Base-by-base conservation (phyloP, 1,140 invertebrate genomes). In the Leptinotarsa lineolata region DNA sequence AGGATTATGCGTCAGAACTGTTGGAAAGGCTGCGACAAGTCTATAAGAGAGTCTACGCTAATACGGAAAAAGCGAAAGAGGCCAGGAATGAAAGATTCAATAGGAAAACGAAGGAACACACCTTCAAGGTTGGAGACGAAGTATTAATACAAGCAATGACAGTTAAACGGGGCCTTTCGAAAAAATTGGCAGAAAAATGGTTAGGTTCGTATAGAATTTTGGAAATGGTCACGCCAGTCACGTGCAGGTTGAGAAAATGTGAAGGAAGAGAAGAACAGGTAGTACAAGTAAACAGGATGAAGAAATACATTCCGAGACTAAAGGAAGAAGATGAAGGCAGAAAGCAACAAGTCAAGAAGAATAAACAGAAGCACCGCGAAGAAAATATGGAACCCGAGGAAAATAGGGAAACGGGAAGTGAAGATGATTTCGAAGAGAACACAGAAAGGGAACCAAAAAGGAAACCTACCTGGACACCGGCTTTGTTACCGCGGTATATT, bases 271-370 rank as follows among this genome's bases (percentile, higher is more conserved):
- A 68, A 68, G 67, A 68, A 21, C 48, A 45, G 39, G 21, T 68
- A 8, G 22, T 68, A 48, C 67, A 68, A 45, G 67, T 68, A 45
- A 68, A 68, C 16, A 22, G 67, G n/a, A 45, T 68, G 48, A 68
- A 68, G n/a, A 20, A 20, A 18, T 67, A 16, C 1, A 12, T 30
- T 30, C 24, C 24, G 24, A 61, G 22, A 20, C 18, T 61, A 20
- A 18, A 18, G n/a, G n/a, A 61, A 61, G 16, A 61, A 12, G 59
- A 61, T 20, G 59, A 61, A 20, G 59, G 16, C n/a, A 5, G 22
- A 3, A n/a, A 61, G 12, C 8, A 22, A 12, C 8, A 61, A n/a
- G 18, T 8, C 18, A 20, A 61, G 3, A n/a, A 61, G 8, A 12
- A 5, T n/a, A 5, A 16, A 4, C 12, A 20, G 6, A 30, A 30